Evolutionary conservation across 2,113 vertebrate genomes (phyloP).

Genomic region (Leucopsar rothschildi): DNA sequence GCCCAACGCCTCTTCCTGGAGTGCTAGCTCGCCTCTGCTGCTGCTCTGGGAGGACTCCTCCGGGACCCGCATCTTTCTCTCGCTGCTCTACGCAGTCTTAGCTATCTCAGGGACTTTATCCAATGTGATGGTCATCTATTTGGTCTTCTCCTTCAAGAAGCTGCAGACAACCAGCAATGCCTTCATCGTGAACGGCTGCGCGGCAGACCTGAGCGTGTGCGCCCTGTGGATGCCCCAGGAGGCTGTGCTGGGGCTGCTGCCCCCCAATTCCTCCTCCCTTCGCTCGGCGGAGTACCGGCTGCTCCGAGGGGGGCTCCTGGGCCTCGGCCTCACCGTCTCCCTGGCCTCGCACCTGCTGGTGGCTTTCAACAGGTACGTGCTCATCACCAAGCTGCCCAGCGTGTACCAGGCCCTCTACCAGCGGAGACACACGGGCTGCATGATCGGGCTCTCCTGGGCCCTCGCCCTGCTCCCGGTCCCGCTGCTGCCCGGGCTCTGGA

Average conservation of each 20-base stretch:
- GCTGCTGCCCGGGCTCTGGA: constrained; percentile 76
- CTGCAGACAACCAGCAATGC: constrained; percentile 87
- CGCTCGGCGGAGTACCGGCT: constrained; percentile 68
- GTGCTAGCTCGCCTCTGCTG: constrained; percentile 68
- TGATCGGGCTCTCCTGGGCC: constrained; percentile 83
- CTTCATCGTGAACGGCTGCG: constrained; percentile 86
- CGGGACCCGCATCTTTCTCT: constrained; percentile 76
- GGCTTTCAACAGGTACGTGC: constrained; percentile 84
- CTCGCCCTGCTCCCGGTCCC: constrained; percentile 74
- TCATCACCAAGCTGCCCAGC: constrained; percentile 84
- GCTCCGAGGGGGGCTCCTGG: constrained; percentile 77
- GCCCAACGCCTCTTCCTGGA: constrained; percentile 76
- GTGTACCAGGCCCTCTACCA: constrained; percentile 85
- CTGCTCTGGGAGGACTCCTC: constrained; percentile 76
- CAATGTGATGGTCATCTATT: constrained; percentile 85
- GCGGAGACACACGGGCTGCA: constrained; percentile 77
- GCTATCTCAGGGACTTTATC: constrained; percentile 81
- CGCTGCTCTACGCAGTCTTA: constrained; percentile 78
- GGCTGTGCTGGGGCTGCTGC: constrained; percentile 77
- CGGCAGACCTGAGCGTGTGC: constrained; percentile 83
- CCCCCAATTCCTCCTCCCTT: constrained; percentile 55
- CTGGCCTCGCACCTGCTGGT: constrained; percentile 86
- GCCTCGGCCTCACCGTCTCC: constrained; percentile 83
- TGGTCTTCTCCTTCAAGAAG: constrained; percentile 85
- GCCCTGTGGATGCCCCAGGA: constrained; percentile 90